These are phyloP conservation scores for Stichopus chloronotus DNA, from an alignment of 35 echinoderm and acorn worm genomes.

Conservation along the genomic window DNA sequence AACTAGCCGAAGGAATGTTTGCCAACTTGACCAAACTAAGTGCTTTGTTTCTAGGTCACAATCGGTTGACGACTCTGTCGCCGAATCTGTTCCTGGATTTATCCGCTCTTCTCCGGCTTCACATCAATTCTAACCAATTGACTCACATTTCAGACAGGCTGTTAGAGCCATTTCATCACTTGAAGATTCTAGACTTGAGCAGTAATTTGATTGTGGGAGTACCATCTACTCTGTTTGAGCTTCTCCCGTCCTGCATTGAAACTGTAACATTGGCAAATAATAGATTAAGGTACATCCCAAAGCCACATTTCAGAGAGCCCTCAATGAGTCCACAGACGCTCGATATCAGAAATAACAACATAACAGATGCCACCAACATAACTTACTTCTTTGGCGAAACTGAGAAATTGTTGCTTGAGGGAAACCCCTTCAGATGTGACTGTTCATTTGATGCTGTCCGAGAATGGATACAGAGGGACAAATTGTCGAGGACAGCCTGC, in stretches of 20 bases:
- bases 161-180: not conserved
- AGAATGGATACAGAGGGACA: constrained; percentile 4
- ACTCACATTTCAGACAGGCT: not conserved
- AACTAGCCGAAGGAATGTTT: not conserved
- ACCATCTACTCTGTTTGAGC: not conserved
- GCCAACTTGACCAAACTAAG: not conserved
- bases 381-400: constrained; percentile 7
- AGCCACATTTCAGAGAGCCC: not conserved
- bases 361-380: constrained; percentile 22
- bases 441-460: constrained; percentile 16
- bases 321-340: not conserved
- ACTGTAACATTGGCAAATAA: constrained; percentile 26
- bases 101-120: not conserved
- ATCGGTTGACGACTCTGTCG: not conserved
- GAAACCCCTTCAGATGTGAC: constrained; percentile 29
- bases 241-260: not conserved
- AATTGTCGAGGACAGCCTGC: not conserved
- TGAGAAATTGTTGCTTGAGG: constrained; percentile 24
- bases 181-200: constrained; percentile 9
- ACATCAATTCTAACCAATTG: constrained; percentile 16
- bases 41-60: constrained; percentile 24
- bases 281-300: constrained; percentile 10
- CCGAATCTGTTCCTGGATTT: not conserved
- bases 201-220: not conserved
- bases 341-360: constrained; percentile 26